Conservation (phyloP, 1,140 invertebrate species). For the Drosophila bocqueti region DNA sequence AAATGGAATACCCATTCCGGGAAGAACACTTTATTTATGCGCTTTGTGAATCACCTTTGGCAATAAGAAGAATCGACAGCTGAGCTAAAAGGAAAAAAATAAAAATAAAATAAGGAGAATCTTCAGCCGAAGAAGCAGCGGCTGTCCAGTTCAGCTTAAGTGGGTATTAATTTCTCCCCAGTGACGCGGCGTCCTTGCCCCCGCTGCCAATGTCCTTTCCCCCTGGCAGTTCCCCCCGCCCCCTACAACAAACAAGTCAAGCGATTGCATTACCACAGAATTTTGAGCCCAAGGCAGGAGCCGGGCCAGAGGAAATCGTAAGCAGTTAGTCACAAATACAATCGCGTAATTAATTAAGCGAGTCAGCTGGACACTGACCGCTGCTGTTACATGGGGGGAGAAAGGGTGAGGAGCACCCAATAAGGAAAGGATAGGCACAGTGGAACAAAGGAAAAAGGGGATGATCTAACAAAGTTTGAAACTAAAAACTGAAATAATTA, state of each 20-base stretch:
- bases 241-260: conserved; percentile 6
- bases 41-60: conserved; percentile 70
- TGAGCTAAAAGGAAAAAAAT: neutral
- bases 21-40: conserved; percentile 60
- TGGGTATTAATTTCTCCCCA: conserved; percentile 82
- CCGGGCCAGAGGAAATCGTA: conserved; percentile 6
- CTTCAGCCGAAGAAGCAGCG: conserved; percentile 18
- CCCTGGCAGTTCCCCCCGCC: neutral
- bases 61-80: conserved; percentile 25
- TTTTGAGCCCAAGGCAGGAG: conserved; percentile 34
- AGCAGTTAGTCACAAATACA: conserved; percentile 80
- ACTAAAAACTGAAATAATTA: neutral
- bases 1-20: conserved; percentile 9
- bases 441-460: conserved; percentile 13
- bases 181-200: conserved; percentile 42
- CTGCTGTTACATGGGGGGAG: conserved; percentile 11
- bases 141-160: conserved; percentile 80
- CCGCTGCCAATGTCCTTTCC: neutral
- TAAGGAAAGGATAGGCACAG: conserved; percentile 54
- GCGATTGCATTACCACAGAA: conserved; percentile 72
- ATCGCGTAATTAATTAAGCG: conserved; percentile 83
- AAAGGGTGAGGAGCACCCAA: conserved; percentile 8
- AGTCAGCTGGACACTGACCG: conserved; percentile 73
- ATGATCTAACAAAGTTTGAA: conserved; percentile 1
- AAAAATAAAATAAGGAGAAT: neutral